Base-by-base conservation (phyloP, 1,140 invertebrate species). In the Liolophura sinensis region DNA sequence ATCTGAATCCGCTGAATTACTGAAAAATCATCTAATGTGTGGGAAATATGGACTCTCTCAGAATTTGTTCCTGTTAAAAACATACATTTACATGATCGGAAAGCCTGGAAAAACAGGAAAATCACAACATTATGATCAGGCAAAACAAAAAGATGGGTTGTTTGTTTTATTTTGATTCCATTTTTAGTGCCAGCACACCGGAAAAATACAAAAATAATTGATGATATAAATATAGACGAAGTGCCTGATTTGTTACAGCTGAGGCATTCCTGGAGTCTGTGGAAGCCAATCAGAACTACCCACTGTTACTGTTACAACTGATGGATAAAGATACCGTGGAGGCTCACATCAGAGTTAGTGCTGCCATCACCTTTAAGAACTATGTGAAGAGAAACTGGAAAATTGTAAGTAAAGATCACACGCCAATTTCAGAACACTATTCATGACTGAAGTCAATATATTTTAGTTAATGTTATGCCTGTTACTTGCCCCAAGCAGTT, bases 361-460 rank as follows among this genome's bases (percentile, higher is more conserved):
- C 93, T 56, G 91, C 95, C 54, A 91, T 99, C 73, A 91, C 92
- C 18, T 97, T 99, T 78, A 99, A 99, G 84, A 99, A 99, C 84
- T 97, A 92, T 83, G 90, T 98, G 9, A 98, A 97, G 84, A 87
- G 94, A 62, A 96, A 98, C 86, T 99, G 97, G 97, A 89, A 89
- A 86, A 87, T 92, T 74, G 93, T 95, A 87, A 87, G 89, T 88
- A 56, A 27, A 60, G 31, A 40, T 40, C 31, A 9, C 3, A 9
- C 3, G 31, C 31, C 3, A 9, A 40, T 40, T 40, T 9, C 31
- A 40, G 3, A 9, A 40, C 3, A 40, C 9, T 9, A 40, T 40
- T 40, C 9, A 5, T 40, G 31, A 40, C 31, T 40, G 9, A 40
- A 9, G 31, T 40, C 3, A 40, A 40, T 3, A 40, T 9, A 5